Percentiles rank a stretch among this genome's conserved stretches.
Conservation (phyloP, 2,888 invertebrate genomes). For the Druceiella hillmani region DNA sequence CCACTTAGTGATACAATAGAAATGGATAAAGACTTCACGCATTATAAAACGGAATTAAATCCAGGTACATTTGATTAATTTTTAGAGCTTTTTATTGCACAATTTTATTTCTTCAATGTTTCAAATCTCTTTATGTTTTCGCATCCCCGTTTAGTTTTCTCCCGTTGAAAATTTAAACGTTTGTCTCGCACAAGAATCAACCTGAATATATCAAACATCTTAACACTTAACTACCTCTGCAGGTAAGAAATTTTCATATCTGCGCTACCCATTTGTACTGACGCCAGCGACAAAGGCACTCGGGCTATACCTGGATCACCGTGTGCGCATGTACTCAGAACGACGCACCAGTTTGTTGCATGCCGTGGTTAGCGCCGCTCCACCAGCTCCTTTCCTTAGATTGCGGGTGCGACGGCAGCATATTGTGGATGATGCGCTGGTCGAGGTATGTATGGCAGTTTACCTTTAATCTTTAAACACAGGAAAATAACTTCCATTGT, state of each 20-base stretch:
- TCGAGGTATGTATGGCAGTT: slow-evolving; percentile 76
- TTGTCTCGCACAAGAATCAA: too few relatives aligned
- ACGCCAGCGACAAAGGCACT: slow-evolving; percentile 89
- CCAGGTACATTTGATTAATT: slow-evolving; percentile 42
- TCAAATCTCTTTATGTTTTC: too few relatives aligned
- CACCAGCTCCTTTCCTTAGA: slow-evolving; percentile 78
- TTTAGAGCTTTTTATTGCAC: slow-evolving; percentile 3
- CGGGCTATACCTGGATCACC: slow-evolving; percentile 89
- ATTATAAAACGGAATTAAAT: slow-evolving; percentile 68
- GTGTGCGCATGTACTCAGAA: slow-evolving; percentile 92
- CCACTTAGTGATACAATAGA: slow-evolving; percentile 87
- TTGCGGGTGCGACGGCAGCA: slow-evolving; percentile 78
- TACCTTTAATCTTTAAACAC: too few relatives aligned
- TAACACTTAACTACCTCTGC: too few relatives aligned
- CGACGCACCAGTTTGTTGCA: slow-evolving; percentile 80
- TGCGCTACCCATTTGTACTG: slow-evolving; percentile 85
- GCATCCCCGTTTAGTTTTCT: too few relatives aligned
- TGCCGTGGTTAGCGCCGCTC: slow-evolving; percentile 75
- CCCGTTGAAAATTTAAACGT: too few relatives aligned
- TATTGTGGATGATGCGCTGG: slow-evolving; percentile 87
- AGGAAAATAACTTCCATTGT: too few relatives aligned
- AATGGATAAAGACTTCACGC: slow-evolving; percentile 91
- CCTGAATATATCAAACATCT: too few relatives aligned
- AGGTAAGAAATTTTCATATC: slow-evolving; percentile 77
- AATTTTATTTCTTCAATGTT: too few relatives aligned